Conservation (phyloP, 2,113 vertebrate genomes). For the Tachysurus fulvidraco region DNA sequence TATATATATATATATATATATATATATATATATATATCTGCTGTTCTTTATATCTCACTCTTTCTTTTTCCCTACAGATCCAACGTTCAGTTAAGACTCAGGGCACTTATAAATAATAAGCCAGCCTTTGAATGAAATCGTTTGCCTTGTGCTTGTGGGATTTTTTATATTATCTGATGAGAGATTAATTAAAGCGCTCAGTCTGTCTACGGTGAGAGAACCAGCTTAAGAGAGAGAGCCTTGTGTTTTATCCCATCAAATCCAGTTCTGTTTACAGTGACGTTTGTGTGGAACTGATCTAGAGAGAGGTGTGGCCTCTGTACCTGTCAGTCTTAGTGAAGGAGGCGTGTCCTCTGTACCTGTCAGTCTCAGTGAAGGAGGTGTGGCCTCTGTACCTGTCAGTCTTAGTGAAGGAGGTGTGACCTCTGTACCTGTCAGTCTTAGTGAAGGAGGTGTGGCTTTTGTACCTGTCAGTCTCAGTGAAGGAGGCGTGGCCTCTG, state of each 20-base stretch:
- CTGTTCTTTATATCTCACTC: not conserved
- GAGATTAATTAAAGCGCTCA: not conserved
- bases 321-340: too few species aligned
- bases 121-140: not conserved
- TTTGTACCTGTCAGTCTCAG: not conserved
- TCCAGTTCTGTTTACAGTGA: not conserved
- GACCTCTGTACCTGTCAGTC: not conserved
- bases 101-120: conserved; percentile 26
- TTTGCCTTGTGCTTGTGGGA: conserved; percentile 1
- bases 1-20: too few species aligned
- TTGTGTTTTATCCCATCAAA: not conserved
- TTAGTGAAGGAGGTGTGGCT: not conserved
- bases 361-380: not conserved
- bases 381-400: not conserved
- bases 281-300: not conserved
- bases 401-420: not conserved
- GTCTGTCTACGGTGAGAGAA: not conserved
- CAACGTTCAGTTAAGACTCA: conserved; percentile 21
- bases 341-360: not conserved
- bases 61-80: conserved; percentile 12
- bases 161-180: not conserved
- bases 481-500: not conserved
- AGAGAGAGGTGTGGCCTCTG: not conserved
- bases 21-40: too few species aligned
- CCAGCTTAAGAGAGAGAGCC: not conserved